These are phyloP conservation scores for Galago senegalensis DNA, from an alignment of 2,797 vertebrate species.

Conservation along the genomic window DNA sequence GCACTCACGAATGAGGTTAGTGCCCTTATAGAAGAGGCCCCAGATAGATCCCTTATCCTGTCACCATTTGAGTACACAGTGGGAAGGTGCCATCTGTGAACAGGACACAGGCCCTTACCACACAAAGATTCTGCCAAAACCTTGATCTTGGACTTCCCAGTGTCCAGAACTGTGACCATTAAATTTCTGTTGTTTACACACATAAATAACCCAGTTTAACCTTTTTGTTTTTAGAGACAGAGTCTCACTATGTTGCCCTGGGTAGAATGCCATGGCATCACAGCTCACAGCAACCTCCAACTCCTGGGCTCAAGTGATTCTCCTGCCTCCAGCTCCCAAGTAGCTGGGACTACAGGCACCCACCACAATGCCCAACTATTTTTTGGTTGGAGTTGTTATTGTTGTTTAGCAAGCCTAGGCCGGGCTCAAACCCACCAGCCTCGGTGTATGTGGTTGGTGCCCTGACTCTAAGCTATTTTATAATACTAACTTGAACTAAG, in stretches of 20 bases:
- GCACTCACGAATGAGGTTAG: background rate
- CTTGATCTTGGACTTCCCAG: background rate
- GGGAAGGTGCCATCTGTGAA: background rate
- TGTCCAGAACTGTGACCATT: background rate
- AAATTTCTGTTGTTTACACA: background rate
- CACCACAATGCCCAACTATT: too few species aligned
- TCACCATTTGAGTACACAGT: background rate
- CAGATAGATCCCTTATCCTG: background rate
- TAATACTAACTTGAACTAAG: background rate
- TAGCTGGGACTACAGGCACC: too few species aligned
- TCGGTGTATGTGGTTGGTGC: too few species aligned
- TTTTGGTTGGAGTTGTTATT: too few species aligned
- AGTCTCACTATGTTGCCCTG: too few species aligned
- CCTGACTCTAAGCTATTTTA: background rate
- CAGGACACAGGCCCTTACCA: background rate
- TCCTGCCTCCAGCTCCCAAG: too few species aligned
- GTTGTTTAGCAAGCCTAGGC: too few species aligned
- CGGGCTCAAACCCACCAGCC: too few species aligned
- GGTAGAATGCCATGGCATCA: too few species aligned
- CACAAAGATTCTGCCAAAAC: background rate
- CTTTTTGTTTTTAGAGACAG: too few species aligned
- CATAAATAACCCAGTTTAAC: background rate
- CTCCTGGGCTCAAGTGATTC: too few species aligned
- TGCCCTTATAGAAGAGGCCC: background rate
- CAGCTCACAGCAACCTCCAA: too few species aligned